These are phyloP conservation scores for Propithecus deckenii DNA, from an alignment of 2,797 vertebrate genomes.

Conservation along the genomic window DNA sequence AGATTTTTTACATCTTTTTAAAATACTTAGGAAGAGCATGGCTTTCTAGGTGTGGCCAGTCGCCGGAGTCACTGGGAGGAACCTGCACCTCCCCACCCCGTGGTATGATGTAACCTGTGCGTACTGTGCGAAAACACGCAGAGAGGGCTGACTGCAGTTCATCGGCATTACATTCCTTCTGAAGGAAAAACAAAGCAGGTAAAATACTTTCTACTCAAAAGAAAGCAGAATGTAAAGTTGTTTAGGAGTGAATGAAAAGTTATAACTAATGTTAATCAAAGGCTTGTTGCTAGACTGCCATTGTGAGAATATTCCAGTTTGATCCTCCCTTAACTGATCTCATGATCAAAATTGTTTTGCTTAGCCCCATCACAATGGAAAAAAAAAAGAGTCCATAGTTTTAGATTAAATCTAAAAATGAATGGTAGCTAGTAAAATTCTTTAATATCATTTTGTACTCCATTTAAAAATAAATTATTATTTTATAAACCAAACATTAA, in stretches of 20 bases:
- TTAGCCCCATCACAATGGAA: background rate
- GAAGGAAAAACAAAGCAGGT: conserved; percentile 25
- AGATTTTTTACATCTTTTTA: conserved; percentile 43
- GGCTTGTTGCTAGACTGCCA: background rate
- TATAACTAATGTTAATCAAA: background rate
- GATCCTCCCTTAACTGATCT: background rate
- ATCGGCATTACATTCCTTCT: background rate
- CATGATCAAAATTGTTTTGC: background rate
- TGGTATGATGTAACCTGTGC: conserved; percentile 57
- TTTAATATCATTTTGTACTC: conserved; percentile 49
- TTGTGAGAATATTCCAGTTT: background rate
- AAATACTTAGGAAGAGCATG: conserved; percentile 43
- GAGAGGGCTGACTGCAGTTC: conserved; percentile 54
- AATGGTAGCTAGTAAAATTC: background rate
- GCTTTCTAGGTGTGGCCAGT: conserved; percentile 68
- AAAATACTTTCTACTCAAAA: conserved; percentile 39
- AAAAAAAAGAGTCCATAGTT: background rate
- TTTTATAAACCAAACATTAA: conserved; percentile 40
- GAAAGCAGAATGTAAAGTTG: conserved; percentile 9
- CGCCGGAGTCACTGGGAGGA: conserved; percentile 61
- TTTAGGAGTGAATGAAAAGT: background rate
- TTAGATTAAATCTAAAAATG: conserved; percentile 1
- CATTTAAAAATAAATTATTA: conserved; percentile 64
- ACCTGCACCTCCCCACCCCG: conserved; percentile 32
- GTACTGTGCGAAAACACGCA: background rate